Base-by-base conservation (phyloP, 2,113 vertebrate species). In the Pelecanus crispus region DNA sequence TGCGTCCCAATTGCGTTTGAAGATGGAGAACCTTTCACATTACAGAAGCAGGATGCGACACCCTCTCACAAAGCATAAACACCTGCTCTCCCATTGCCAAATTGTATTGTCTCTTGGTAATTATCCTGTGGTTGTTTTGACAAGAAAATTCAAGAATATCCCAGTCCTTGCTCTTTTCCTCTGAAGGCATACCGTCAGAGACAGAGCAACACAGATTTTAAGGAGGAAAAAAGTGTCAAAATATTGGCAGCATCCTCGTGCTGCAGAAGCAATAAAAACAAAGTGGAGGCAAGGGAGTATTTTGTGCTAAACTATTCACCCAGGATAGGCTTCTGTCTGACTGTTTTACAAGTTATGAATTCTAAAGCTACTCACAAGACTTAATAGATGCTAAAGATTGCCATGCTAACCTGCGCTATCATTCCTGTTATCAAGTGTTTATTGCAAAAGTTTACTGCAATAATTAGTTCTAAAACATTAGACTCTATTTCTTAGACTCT, bases 241-340 rank as follows among this genome's bases (percentile, higher is more conserved):
- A 95, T 92, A 95, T 89, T 94, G 96, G 86, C 92, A 94, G 77
- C 65, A 78, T 91, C 88, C 59, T 90, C 8, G 0, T 81, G 81
- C 40, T 79, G 61, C 86, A 96, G 70, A 79, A 94, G 91, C 73
- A 94, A 92, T 94, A 91, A 93, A 96, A 93, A 29, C 63, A 82
- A 96, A 97, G 80, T 79, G 73, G 84, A 94, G 58, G 53, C 90
- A 93, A 72, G 77, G 88, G 91, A 94, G 88, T 68, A 74, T 86
- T 96, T 93, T 89, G 65, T 72, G 68, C 65, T 95, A 81, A 96
- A 93, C 92, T 94, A 31, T 78, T 91, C 83, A 91, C 56, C 50
- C 68, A 87, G 83, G 86, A 89, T 66, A 94, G 56, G 52, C 31
- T 95, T 93, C 55, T 95, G 52, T 63, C 82, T 94, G 58, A 74